Evolutionary conservation across 2,113 vertebrate species (phyloP).

Genomic region (Onychostoma macrolepis): DNA sequence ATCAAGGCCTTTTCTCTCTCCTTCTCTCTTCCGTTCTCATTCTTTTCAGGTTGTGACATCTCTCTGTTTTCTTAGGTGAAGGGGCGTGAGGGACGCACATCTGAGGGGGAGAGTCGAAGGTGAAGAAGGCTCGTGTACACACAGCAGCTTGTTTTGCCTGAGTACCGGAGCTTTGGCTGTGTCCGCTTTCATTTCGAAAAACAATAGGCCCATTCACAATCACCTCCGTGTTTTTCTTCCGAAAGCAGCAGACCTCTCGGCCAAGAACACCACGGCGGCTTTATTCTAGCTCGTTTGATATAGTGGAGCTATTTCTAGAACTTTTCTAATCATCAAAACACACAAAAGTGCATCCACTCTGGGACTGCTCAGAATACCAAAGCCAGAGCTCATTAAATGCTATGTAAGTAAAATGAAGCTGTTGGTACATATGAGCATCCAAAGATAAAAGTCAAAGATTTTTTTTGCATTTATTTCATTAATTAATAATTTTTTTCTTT

Average conservation of each 20-base stretch:
- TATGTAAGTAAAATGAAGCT: not conserved
- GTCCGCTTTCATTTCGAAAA: slow-evolving; percentile 52
- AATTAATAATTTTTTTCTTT: too few relatives aligned
- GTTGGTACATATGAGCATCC: not conserved
- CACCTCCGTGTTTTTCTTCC: slow-evolving; percentile 15
- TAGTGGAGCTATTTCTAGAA: slow-evolving; percentile 33
- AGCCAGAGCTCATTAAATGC: slow-evolving; percentile 16
- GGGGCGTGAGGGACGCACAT: slow-evolving; percentile 41
- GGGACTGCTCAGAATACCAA: slow-evolving; percentile 18
- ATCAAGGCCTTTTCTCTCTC: slow-evolving; percentile 4
- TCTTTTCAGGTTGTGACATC: slow-evolving; percentile 47
- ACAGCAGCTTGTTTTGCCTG: not conserved
- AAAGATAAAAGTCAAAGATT: not conserved
- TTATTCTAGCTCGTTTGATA: slow-evolving; percentile 4
- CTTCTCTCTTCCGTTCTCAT: slow-evolving; percentile 7
- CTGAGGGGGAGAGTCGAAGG: slow-evolving; percentile 56
- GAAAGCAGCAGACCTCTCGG: slow-evolving; percentile 5
- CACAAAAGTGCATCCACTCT: slow-evolving; percentile 10
- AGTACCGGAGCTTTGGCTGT: slow-evolving; percentile 43
- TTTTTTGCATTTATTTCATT: not conserved
- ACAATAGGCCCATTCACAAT: slow-evolving; percentile 64
- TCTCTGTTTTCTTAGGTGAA: slow-evolving; percentile 34
- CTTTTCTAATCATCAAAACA: slow-evolving; percentile 33
- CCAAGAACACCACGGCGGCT: not conserved
- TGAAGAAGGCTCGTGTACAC: slow-evolving; percentile 42